A percentile compares a stretch with the other conserved stretches of the same genome.
Conservation (phyloP, 2,888 invertebrate genomes). For the Drosophila recens region DNA sequence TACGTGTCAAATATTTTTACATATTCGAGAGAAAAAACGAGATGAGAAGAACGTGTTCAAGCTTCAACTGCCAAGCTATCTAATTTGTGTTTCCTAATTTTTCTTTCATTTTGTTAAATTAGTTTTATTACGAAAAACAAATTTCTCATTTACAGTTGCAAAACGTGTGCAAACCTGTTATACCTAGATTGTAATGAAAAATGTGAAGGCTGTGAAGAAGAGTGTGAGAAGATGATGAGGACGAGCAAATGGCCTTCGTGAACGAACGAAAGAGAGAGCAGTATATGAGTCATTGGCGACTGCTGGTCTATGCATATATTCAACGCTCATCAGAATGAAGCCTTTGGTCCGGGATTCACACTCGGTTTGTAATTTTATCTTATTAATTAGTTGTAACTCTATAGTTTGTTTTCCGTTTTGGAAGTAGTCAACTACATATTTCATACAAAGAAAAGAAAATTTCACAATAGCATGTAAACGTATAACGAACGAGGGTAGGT, state of each 20-base stretch:
- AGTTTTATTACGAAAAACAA: conserved; percentile 84
- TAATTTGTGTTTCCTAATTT: conserved; percentile 45
- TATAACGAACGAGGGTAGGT: conserved; percentile 11
- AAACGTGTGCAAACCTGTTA: conserved; percentile 66
- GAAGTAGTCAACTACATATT: conserved; percentile 29
- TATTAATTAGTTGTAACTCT: conserved; percentile 44
- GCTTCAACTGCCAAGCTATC: conserved; percentile 33
- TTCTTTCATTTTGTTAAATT: conserved; percentile 63
- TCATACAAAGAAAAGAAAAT: conserved; percentile 36
- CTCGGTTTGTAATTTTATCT: conserved; percentile 76
- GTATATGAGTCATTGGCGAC: conserved; percentile 71
- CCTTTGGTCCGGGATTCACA: conserved; percentile 71
- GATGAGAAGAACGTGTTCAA: conserved; percentile 31
- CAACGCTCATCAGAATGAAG: conserved; percentile 63
- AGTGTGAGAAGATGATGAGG: conserved; percentile 69
- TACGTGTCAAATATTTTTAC: conserved; percentile 37
- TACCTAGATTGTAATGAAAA: conserved; percentile 72
- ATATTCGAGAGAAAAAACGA: conserved; percentile 34
- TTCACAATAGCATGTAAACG: conserved; percentile 31
- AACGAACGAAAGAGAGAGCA: conserved; percentile 42
- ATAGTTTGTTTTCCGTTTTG: conserved; percentile 23
- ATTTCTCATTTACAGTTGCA: conserved; percentile 86
- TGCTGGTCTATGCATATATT: conserved; percentile 43
- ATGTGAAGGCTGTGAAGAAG: conserved; percentile 73
- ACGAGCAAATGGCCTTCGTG: conserved; percentile 70